phyloP scores from a whole-genome alignment of 2,797 vertebrate genomes.

The Spizella passerina region DNA sequence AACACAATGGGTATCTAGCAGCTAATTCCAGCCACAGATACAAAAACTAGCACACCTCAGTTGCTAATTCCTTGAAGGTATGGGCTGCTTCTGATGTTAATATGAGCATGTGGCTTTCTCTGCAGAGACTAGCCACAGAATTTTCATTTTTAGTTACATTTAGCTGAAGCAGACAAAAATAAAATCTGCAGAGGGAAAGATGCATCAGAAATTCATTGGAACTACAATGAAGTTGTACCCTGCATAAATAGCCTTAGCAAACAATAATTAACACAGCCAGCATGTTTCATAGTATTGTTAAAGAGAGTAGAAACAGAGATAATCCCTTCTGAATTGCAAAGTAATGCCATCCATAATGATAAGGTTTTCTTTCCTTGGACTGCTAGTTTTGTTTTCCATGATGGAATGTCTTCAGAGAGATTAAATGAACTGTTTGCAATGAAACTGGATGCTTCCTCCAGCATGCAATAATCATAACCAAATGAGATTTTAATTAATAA shows the following conservation, averaged over 20 bases:
- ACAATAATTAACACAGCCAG: neutral
- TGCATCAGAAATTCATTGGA: neutral
- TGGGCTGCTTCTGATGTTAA: neutral
- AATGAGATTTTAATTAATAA: slow-evolving; percentile 33
- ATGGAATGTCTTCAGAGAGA: neutral
- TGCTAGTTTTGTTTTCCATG: neutral
- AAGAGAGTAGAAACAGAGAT: neutral
- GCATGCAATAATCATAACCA: neutral
- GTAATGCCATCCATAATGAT: neutral
- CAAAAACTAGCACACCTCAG: neutral
- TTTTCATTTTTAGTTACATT: slow-evolving; percentile 3
- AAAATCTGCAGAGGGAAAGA: neutral
- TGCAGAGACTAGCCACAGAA: neutral
- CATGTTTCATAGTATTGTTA: neutral
- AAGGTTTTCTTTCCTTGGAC: neutral
- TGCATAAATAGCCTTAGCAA: neutral
- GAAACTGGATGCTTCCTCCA: slow-evolving; percentile 5
- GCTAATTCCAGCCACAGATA: neutral
- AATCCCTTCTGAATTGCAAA: neutral
- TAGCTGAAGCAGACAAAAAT: neutral
- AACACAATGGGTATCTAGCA: neutral
- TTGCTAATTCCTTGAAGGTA: slow-evolving; percentile 13
- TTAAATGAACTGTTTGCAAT: neutral
- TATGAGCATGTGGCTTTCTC: neutral
- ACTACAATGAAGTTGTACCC: neutral